A percentile compares a stretch with the other conserved stretches of the same genome.
These are phyloP conservation scores for Lepilemur septentrionalis DNA, from an alignment of 2,797 vertebrate genomes.

Conservation along the genomic window DNA sequence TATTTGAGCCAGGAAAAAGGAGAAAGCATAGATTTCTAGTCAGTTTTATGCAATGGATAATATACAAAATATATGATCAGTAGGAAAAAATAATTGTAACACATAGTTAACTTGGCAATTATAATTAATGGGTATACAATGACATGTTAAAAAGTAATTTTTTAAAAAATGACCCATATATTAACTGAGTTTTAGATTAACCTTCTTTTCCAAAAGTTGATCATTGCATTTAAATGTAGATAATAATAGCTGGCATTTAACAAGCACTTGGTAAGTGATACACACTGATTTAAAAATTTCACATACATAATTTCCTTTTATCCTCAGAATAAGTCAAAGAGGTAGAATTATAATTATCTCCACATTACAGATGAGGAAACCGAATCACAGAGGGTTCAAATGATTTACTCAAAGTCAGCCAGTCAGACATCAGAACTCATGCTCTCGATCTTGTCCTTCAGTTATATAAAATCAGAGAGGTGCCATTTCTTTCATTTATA, in stretches of 20 bases:
- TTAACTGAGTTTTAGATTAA: constrained; percentile 20
- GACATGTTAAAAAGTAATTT: not conserved
- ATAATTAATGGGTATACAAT: not conserved
- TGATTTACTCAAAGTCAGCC: not conserved
- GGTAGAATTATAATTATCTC: not conserved
- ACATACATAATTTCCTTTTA: not conserved
- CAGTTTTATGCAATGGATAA: not conserved
- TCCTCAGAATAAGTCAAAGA: not conserved
- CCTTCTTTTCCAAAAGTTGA: not conserved
- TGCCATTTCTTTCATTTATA: not conserved
- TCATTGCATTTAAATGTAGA: not conserved
- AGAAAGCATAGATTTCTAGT: not conserved
- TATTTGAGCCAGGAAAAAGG: constrained; percentile 44
- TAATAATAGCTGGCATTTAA: not conserved
- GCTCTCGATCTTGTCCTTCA: not conserved
- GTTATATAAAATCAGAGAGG: not conserved
- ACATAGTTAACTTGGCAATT: constrained; percentile 48
- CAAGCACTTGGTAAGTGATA: not conserved
- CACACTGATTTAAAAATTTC: not conserved
- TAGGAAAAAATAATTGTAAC: not conserved
- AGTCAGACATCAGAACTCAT: not conserved
- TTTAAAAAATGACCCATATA: not conserved
- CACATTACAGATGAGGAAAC: not conserved
- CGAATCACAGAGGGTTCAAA: not conserved
- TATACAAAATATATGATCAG: constrained; percentile 15